Conservation (phyloP, 2,888 invertebrate species). For the Danaus chrysippus region DNA sequence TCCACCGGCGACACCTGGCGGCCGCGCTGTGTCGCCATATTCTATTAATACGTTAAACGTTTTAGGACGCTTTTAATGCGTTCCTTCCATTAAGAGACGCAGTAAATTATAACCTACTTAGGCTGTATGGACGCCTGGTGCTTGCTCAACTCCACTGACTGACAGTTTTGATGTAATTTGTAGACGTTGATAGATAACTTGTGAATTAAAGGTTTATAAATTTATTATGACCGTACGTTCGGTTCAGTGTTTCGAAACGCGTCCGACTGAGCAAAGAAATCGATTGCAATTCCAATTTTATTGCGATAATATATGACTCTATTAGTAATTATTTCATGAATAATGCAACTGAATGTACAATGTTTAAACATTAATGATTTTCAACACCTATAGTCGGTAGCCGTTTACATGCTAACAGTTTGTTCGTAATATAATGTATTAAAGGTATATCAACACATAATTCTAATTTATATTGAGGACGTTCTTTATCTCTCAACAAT, state of each 20-base stretch:
- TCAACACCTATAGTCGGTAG: no score
- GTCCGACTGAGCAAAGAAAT: no score
- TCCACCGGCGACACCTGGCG: conserved; percentile 60
- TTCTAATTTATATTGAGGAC: conserved; percentile 36
- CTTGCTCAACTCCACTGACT: conserved; percentile 41
- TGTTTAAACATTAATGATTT: no score
- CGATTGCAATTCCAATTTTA: no score
- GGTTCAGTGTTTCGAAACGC: no score
- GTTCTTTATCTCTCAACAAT: conserved; percentile 62
- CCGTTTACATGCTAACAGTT: no score
- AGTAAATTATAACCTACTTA: conserved; percentile 71
- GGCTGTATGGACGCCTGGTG: conserved; percentile 56
- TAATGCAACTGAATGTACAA: no score
- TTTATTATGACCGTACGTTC: conserved; percentile 7
- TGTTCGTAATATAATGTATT: neutral
- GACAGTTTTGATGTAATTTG: conserved; percentile 41
- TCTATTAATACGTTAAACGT: conserved; percentile 74
- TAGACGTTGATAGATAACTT: conserved; percentile 29
- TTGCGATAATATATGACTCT: no score
- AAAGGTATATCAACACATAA: neutral
- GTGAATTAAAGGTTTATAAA: conserved; percentile 16
- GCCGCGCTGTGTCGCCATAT: conserved; percentile 42
- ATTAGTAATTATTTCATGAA: no score
- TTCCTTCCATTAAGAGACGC: conserved; percentile 69
- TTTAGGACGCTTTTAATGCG: conserved; percentile 68